phyloP scores from a whole-genome alignment of 2,797 vertebrate genomes.

The Rhodeus uyekii region DNA sequence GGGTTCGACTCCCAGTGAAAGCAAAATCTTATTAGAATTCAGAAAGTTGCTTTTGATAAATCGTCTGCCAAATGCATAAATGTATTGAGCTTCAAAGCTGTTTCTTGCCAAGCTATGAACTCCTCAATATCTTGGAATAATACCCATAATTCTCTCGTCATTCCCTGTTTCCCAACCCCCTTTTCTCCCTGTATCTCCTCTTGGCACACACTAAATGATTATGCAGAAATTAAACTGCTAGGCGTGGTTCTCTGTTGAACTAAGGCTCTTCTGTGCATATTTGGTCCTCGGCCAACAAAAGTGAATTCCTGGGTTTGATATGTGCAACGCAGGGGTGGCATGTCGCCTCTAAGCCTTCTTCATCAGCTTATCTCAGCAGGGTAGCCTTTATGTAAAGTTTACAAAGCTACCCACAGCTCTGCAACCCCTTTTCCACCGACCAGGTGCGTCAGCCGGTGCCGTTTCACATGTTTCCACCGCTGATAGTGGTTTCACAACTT shows the following conservation, averaged over 20 bases:
- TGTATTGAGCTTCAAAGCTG: not conserved
- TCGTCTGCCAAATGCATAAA: no score
- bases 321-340: slow-evolving; percentile 66
- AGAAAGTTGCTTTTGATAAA: no score
- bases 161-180: slow-evolving; percentile 28
- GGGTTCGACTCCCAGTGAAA: no score
- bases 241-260: slow-evolving; percentile 65
- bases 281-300: slow-evolving; percentile 68
- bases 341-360: slow-evolving; percentile 33
- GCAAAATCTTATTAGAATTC: no score
- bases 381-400: slow-evolving; percentile 19
- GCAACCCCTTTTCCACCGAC: not conserved
- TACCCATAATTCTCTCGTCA: not conserved
- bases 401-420: not conserved
- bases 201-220: slow-evolving; percentile 63
- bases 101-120: not conserved
- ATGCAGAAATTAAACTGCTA: slow-evolving; percentile 62
- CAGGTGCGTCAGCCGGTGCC: not conserved
- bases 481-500: slow-evolving; percentile 1
- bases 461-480: not conserved
- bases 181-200: slow-evolving; percentile 2
- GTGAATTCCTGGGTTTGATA: slow-evolving; percentile 66
- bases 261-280: slow-evolving; percentile 72
- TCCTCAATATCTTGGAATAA: not conserved
- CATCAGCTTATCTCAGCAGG: slow-evolving; percentile 30